Evolutionary conservation across 2,797 vertebrate species (phyloP).

Genomic region (Liasis olivaceus): DNA sequence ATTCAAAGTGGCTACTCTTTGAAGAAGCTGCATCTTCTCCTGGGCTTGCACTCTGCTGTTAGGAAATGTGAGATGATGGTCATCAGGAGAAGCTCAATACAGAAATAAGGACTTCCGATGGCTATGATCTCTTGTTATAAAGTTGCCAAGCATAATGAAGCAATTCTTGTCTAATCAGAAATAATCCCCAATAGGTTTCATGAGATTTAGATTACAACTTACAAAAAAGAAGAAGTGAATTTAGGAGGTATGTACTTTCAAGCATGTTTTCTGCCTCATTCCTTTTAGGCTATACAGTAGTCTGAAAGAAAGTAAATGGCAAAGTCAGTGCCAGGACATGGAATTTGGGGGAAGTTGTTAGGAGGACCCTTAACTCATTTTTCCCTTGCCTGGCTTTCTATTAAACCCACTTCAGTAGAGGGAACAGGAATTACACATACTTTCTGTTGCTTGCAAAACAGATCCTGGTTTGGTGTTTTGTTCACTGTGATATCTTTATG

Average conservation of each 20-base stretch:
- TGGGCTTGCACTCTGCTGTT: no score
- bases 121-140: no score
- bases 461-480: neutral
- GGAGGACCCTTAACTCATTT: neutral
- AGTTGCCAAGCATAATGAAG: no score
- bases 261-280: neutral
- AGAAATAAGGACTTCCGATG: no score
- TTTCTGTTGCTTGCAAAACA: neutral
- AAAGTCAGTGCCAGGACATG: neutral
- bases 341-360: neutral
- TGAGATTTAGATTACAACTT: neutral
- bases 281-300: neutral
- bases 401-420: neutral
- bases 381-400: neutral
- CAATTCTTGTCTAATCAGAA: no score
- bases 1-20: no score
- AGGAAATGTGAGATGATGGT: no score
- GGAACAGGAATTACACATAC: neutral
- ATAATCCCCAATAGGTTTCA: no score
- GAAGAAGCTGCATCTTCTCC: no score
- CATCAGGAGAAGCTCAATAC: no score
- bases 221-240: neutral
- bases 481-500: neutral
- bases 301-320: neutral
- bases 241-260: neutral